A percentile compares a stretch with the other conserved stretches of the same genome.
Evolutionary conservation across 2,113 vertebrate genomes (phyloP).

Genomic region (Sturnus vulgaris): DNA sequence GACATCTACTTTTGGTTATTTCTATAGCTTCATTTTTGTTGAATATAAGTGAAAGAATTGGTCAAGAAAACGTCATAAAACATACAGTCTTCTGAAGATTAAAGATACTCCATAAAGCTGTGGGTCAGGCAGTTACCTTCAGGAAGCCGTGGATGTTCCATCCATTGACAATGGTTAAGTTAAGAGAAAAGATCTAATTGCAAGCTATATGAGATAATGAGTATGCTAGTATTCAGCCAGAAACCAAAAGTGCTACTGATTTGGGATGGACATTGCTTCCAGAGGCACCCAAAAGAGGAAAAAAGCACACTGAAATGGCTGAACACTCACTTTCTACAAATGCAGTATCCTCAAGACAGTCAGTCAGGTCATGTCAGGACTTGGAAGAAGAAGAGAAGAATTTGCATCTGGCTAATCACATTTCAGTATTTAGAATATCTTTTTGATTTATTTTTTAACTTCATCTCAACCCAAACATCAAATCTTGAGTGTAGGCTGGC

Average conservation of each 20-base stretch:
- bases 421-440: neutral
- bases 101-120: neutral
- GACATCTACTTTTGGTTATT: neutral
- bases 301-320: rapidly evolving
- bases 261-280: neutral
- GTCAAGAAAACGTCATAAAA: neutral
- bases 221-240: neutral
- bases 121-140: neutral
- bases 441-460: neutral
- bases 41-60: neutral
- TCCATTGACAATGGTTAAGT: neutral
- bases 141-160: neutral
- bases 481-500: neutral
- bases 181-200: neutral
- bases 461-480: neutral
- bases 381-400: neutral
- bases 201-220: neutral
- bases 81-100: rapidly evolving
- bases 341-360: neutral
- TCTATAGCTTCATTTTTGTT: neutral
- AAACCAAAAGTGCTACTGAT: neutral
- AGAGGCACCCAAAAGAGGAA: neutral
- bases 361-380: neutral
- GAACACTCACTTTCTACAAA: neutral
- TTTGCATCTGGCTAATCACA: neutral